phyloP scores from a whole-genome alignment of 2,113 vertebrate species.

The Clupea harengus region DNA sequence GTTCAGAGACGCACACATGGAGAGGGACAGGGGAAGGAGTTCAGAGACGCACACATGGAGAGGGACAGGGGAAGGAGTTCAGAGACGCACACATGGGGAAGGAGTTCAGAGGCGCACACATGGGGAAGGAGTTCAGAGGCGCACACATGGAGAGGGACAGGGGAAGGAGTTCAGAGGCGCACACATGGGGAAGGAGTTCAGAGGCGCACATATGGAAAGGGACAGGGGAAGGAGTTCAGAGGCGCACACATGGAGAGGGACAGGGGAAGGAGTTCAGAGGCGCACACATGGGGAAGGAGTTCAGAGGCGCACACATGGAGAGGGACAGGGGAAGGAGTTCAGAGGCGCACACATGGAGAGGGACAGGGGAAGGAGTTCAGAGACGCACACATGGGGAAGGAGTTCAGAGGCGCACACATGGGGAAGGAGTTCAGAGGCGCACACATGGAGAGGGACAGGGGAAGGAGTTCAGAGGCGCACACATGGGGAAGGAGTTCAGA shows the following conservation, averaged over 20 bases:
- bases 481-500: constrained; percentile 28
- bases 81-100: constrained; percentile 16
- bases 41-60: constrained; percentile 20
- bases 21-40: background rate
- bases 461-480: constrained; percentile 32
- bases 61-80: background rate
- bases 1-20: background rate
- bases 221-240: too few species aligned
- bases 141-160: constrained; percentile 21
- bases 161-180: background rate
- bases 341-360: constrained; percentile 14
- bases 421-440: background rate
- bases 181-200: too few species aligned
- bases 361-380: constrained; percentile 27
- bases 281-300: background rate
- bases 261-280: too few species aligned
- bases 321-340: background rate
- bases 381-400: constrained; percentile 25
- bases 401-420: background rate
- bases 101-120: constrained; percentile 32
- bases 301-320: background rate
- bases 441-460: constrained; percentile 24
- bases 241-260: background rate
- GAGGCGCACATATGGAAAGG: too few species aligned
- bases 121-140: background rate